A percentile compares a stretch with the other conserved stretches of the same genome.
Evolutionary conservation across 2,888 invertebrate species (phyloP).

Genomic region (Brachylomia viminalis): DNA sequence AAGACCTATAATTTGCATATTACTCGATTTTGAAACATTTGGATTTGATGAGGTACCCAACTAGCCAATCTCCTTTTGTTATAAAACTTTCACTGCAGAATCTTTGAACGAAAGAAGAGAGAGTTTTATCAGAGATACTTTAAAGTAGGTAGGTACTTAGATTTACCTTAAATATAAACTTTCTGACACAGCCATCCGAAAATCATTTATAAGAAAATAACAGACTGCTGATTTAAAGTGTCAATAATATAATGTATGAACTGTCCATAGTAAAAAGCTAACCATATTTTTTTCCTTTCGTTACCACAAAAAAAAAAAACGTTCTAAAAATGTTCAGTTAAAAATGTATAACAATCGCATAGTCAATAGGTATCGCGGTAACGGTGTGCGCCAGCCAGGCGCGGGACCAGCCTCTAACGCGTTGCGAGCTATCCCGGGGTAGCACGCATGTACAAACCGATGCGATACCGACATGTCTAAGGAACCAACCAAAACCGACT

Average conservation of each 20-base stretch:
- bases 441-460: not conserved
- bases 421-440: not conserved
- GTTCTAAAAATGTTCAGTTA: too few species aligned
- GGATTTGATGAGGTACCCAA: too few species aligned
- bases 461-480: not conserved
- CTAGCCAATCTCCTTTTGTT: too few species aligned
- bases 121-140: not conserved
- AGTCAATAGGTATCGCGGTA: too few species aligned
- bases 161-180: not conserved
- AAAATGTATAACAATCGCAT: too few species aligned
- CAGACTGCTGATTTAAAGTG: not conserved
- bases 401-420: not conserved
- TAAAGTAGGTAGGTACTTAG: not conserved
- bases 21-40: too few species aligned
- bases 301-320: too few species aligned
- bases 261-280: not conserved
- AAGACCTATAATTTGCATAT: too few species aligned
- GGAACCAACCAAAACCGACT: not conserved
- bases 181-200: not conserved
- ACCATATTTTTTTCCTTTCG: too few species aligned
- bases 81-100: not conserved
- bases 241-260: not conserved
- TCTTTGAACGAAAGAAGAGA: not conserved
- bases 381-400: too few species aligned
- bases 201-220: not conserved